phyloP scores from a whole-genome alignment of 2,888 invertebrate genomes.

The Eupithecia vulgata region DNA sequence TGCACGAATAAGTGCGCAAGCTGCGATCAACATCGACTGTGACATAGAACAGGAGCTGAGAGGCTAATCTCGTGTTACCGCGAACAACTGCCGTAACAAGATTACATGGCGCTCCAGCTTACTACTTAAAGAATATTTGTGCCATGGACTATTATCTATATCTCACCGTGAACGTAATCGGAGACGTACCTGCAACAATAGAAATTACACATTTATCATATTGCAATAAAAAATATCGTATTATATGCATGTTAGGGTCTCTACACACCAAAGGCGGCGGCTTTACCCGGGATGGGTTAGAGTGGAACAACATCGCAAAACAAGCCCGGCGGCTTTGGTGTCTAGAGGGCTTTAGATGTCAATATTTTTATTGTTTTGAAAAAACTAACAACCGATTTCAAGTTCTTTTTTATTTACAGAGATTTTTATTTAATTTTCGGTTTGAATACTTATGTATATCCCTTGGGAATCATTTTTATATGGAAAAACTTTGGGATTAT shows the following conservation, averaged over 20 bases:
- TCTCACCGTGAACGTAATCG: constrained; percentile 53
- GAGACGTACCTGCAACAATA: constrained; percentile 63
- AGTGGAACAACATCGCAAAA: too few species aligned
- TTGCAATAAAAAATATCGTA: not conserved
- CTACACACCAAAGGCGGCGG: too few species aligned
- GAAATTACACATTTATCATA: not conserved
- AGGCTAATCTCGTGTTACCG: constrained; percentile 71
- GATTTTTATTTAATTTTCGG: too few species aligned
- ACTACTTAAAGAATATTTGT: constrained; percentile 31
- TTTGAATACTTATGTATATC: too few species aligned
- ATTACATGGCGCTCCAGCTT: constrained; percentile 63
- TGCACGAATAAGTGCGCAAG: not conserved
- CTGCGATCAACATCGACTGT: constrained; percentile 13
- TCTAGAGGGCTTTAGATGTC: too few species aligned
- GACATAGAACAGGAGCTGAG: constrained; percentile 52
- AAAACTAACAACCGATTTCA: too few species aligned
- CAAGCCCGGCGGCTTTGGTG: too few species aligned
- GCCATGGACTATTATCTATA: constrained; percentile 17
- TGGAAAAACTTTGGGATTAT: too few species aligned
- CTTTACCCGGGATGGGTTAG: too few species aligned
- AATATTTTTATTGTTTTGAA: too few species aligned
- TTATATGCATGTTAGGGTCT: not conserved
- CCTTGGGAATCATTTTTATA: too few species aligned
- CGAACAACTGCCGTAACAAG: constrained; percentile 67
- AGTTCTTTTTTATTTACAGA: too few species aligned